A percentile compares a stretch with the other conserved stretches of the same genome.
Evolutionary conservation across 2,113 vertebrate species (phyloP).

Genomic region (Pseudopodoces humilis): DNA sequence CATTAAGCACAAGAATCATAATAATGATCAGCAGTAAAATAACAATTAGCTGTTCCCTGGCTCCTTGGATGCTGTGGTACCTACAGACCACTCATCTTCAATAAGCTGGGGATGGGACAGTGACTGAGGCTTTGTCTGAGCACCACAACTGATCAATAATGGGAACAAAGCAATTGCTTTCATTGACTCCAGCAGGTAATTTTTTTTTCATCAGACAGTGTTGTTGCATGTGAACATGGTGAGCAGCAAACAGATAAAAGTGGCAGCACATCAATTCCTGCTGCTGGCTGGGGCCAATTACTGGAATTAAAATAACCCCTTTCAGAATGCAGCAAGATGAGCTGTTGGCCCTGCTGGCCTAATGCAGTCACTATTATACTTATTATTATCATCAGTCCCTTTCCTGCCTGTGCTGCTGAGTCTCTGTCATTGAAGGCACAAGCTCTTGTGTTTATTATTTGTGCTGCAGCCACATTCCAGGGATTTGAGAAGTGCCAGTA

Average conservation of each 20-base stretch:
- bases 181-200: constrained; percentile 34
- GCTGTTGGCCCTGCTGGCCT: constrained; percentile 2
- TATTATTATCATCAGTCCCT: background rate
- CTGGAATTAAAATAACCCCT: constrained; percentile 36
- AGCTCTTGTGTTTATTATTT: background rate
- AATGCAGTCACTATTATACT: background rate
- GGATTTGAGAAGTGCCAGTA: background rate
- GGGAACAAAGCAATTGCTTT: background rate
- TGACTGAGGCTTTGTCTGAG: background rate
- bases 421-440: background rate
- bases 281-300: constrained; percentile 27
- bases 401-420: background rate
- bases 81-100: background rate
- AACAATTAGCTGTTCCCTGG: background rate
- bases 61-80: background rate
- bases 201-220: background rate
- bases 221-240: background rate
- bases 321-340: constrained; percentile 18
- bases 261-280: background rate
- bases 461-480: background rate
- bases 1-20: constrained; percentile 17
- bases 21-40: background rate
- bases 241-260: background rate
- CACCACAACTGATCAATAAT: background rate
- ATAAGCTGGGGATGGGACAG: background rate